A percentile compares a stretch with the other conserved stretches of the same genome.
phyloP scores from a whole-genome alignment of 2,888 invertebrate species.

The Dicyrtoma fusca region DNA sequence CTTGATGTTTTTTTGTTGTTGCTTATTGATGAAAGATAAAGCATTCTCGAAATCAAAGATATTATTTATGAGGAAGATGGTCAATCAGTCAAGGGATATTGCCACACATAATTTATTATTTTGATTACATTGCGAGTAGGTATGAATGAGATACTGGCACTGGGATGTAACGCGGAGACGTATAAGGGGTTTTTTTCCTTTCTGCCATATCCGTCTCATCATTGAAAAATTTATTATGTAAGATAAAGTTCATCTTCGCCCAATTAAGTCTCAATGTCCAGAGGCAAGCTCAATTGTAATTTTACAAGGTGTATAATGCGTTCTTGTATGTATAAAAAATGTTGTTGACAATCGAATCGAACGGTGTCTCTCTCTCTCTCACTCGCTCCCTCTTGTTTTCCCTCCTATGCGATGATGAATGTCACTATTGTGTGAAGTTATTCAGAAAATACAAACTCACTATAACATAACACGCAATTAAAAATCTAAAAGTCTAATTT shows the following conservation, averaged over 20 bases:
- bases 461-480: neutral
- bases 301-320: neutral
- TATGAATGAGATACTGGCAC: too few species aligned
- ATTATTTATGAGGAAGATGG: too few species aligned
- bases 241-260: slow-evolving; percentile 12
- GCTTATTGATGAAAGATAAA: too few species aligned
- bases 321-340: neutral
- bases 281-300: slow-evolving; percentile 18
- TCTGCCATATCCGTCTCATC: too few species aligned
- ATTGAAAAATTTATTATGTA: slow-evolving; percentile 16
- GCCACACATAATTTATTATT: too few species aligned
- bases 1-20: too few species aligned
- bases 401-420: slow-evolving; percentile 1
- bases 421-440: neutral
- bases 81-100: too few species aligned
- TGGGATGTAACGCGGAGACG: too few species aligned
- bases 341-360: slow-evolving; percentile 14
- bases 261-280: slow-evolving; percentile 18
- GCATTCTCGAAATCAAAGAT: too few species aligned
- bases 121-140: too few species aligned
- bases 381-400: too few species aligned
- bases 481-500: neutral
- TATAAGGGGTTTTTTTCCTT: too few species aligned
- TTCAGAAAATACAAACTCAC: neutral
- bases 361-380: neutral